Base-by-base conservation (phyloP, 2,113 vertebrate species). In the Chamaetylas fuelleborni region DNA sequence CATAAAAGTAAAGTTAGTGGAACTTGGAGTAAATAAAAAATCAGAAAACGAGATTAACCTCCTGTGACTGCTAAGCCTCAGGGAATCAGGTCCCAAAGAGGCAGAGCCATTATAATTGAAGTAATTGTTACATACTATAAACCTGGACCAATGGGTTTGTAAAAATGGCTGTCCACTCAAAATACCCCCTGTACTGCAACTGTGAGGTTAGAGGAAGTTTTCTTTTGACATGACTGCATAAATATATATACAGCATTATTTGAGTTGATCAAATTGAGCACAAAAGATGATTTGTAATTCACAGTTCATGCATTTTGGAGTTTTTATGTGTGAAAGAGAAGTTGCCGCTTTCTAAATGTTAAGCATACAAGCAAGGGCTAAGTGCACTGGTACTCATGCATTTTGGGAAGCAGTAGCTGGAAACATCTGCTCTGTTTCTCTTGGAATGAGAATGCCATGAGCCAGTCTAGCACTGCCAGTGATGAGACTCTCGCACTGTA, bases 41-140 rank as follows among this genome's bases (percentile, higher is more conserved):
- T 93, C 87, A 84, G 87, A 78, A 95, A 96, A 90, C 40, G 57
- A 96, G 88, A 97, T 97, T 96, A 96, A 96, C 74, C 56, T 92
- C 79, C 56, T 93, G 69, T 81, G 82, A 95, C 91, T 94, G 53
- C 72, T 80, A 57, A 92, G 79, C 91, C 88, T 81, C 56, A 45
- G 65, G 92, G 78, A 90, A 72, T 29, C 53, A 72, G 92, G 84
- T 92, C 86, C 83, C 48, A 78, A 87, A 95, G 60, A 95, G 57
- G 15, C 87, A 93, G 82, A 86, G n/a, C 58, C 88, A 67, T 64
- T 94, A 48, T 74, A 93, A 91, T 85, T 86, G 76, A 88, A 88
- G 53, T 72, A 84, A 90, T 77, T 64, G 65, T 74, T 95, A 22
- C 36, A 58, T 72, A 19, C 43, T 69, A 61, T 72, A 90, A 78